Conservation (phyloP, 2,113 vertebrate genomes). For the Colistium nudipinnis region DNA sequence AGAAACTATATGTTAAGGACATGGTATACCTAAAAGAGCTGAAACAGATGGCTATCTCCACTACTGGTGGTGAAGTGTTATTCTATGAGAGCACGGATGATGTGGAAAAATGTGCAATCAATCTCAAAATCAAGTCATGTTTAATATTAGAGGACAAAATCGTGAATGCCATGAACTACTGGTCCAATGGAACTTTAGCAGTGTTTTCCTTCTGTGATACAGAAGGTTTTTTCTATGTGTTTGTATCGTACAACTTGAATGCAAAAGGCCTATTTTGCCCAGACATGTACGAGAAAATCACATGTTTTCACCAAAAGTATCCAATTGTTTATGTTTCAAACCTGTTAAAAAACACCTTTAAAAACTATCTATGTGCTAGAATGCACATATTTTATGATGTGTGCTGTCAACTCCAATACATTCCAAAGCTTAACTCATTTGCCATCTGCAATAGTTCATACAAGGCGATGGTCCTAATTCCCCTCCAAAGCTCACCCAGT, state of each 20-base stretch:
- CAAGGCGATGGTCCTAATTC: neutral
- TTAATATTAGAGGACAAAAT: neutral
- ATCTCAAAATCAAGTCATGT: fast-evolving
- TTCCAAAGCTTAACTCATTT: neutral
- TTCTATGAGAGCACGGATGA: no score
- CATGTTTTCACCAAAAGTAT: no score
- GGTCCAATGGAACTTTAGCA: slow-evolving; percentile 68
- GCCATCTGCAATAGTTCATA: neutral
- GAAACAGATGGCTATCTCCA: slow-evolving; percentile 5
- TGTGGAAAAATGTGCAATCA: neutral
- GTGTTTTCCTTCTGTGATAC: slow-evolving; percentile 74
- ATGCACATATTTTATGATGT: neutral
- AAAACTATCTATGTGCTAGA: neutral
- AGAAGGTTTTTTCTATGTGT: slow-evolving; percentile 68
- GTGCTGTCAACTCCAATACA: neutral
- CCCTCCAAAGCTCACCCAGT: fast-evolving
- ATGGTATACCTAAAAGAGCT: slow-evolving; percentile 11
- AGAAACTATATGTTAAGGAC: neutral
- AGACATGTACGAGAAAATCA: neutral
- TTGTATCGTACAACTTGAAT: slow-evolving; percentile 57
- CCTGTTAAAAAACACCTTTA: neutral
- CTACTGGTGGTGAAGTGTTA: neutral
- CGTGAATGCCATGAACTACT: slow-evolving; percentile 6
- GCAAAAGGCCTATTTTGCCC: slow-evolving; percentile 62
- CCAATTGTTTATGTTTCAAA: neutral